phyloP scores from a whole-genome alignment of 2,797 vertebrate genomes.

The Alfaro cultratus region DNA sequence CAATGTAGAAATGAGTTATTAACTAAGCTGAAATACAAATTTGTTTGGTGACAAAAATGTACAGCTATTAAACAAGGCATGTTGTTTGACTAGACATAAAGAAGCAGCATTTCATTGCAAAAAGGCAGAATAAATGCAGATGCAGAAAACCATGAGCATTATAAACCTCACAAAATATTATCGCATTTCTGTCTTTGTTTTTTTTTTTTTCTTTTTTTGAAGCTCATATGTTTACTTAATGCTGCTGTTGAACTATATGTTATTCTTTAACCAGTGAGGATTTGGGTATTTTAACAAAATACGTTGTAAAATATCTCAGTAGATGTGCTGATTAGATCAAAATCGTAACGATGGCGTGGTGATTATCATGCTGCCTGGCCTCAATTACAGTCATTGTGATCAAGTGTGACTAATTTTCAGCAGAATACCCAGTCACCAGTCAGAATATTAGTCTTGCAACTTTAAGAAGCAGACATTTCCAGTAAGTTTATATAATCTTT shows the following conservation, averaged over 20 bases:
- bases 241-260: background rate
- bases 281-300: background rate
- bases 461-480: conserved; percentile 3
- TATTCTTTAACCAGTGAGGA: background rate
- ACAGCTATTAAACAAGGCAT: background rate
- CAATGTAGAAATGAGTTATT: too few species aligned
- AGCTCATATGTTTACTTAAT: background rate
- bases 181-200: background rate
- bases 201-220: background rate
- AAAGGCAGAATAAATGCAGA: background rate
- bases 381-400: background rate
- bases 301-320: background rate
- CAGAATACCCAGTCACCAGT: background rate
- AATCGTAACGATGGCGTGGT: background rate
- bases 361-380: background rate
- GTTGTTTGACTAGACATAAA: too few species aligned
- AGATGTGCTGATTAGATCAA: background rate
- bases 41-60: background rate
- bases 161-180: background rate
- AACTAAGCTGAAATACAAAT: background rate
- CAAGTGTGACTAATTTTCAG: conserved; percentile 3
- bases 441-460: background rate
- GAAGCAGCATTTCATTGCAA: too few species aligned
- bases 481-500: background rate
- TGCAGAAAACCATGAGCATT: background rate